These are phyloP conservation scores for Zaprionus ghesquierei DNA, from an alignment of 1,140 invertebrate species.

Conservation along the genomic window DNA sequence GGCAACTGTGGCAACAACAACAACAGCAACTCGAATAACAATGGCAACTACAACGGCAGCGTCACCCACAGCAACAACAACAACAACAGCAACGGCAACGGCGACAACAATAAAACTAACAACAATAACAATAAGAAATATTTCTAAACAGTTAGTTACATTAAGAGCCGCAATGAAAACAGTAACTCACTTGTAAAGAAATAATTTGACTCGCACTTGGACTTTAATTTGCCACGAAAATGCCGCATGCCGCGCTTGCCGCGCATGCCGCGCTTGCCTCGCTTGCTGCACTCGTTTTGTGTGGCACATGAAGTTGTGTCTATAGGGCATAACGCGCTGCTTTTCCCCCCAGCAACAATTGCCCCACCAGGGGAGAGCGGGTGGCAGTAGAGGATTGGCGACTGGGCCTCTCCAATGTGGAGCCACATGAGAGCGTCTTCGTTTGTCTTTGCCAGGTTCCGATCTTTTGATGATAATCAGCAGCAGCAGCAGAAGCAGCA, in stretches of 20 bases:
- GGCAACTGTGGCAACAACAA: constrained; percentile 28
- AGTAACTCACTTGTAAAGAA: constrained; percentile 80
- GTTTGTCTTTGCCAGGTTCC: constrained; percentile 74
- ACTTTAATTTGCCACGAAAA: constrained; percentile 74
- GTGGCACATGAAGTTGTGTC: constrained; percentile 41
- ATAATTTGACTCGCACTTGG: constrained; percentile 80
- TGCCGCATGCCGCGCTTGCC: constrained; percentile 11
- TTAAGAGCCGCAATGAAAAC: constrained; percentile 80
- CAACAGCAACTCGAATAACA: constrained; percentile 23
- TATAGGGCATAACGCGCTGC: constrained; percentile 50
- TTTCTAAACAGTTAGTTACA: constrained; percentile 81
- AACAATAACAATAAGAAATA: constrained; percentile 65
- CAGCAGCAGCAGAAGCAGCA: constrained; percentile 37
- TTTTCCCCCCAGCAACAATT: constrained; percentile 37
- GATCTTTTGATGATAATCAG: constrained; percentile 80
- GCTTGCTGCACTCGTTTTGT: constrained; percentile 41
- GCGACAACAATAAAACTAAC: constrained; percentile 28
- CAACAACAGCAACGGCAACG: neutral
- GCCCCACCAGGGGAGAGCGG: constrained; percentile 11
- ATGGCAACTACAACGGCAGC: constrained; percentile 35
- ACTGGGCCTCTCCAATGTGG: constrained; percentile 27
- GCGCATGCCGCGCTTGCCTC: neutral
- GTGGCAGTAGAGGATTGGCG: constrained; percentile 10
- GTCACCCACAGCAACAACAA: constrained; percentile 33
- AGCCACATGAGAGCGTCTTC: constrained; percentile 67